Base-by-base conservation (phyloP, 2,797 vertebrate species). In the Parauchenoglanis punctatus region DNA sequence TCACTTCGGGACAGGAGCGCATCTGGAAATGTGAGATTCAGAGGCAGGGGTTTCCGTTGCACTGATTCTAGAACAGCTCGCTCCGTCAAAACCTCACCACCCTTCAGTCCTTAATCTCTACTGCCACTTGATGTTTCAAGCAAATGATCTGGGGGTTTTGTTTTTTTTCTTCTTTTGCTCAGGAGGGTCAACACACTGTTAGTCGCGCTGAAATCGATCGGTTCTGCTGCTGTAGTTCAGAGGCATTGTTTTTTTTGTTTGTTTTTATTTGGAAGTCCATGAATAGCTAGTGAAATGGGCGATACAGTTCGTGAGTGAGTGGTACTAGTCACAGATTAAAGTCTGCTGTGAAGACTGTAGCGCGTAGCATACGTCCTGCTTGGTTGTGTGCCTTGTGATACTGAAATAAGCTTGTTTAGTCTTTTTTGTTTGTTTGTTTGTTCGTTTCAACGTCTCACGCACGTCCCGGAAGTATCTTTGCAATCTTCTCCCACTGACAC, bases 181-280 rank as follows among this genome's bases (percentile, higher is more conserved):
- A 96, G 96, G 97, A 96, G 96, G 93, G 96, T 96, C 96, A 93
- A 96, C 96, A 95, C 97, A 96, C 96, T 96, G 96, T 96, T 97
- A 96, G 96, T 95, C 89, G 95, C 95, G 96, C 95, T 94, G 95
- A 95, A 94, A 93, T 94, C 94, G 92, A 89, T 95, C 95, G 95
- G 95, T 95, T 95, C 96, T 97, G 96, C 97, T 97, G 97, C 96
- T 97, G 96, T 96, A 93, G 88, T 92, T 91, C 35, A 63, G 54
- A 89, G 77, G 76, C 40, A 46, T 84, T 49, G 82, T 82, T 81
- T 28, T 52, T 54, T 54, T 65, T 76, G n/a, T 15, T 78, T 40
- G 56, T 54, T 58, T 40, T 31, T 11, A 20, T 77, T 49, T 49
- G 4, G 2, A 67, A 35, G 46, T 84, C 70, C 82, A 52, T 59